Percentiles rank a stretch among this genome's conserved stretches.
Evolutionary conservation across 1,140 invertebrate genomes (phyloP).

Genomic region (Cyphomyrmex costatus): DNA sequence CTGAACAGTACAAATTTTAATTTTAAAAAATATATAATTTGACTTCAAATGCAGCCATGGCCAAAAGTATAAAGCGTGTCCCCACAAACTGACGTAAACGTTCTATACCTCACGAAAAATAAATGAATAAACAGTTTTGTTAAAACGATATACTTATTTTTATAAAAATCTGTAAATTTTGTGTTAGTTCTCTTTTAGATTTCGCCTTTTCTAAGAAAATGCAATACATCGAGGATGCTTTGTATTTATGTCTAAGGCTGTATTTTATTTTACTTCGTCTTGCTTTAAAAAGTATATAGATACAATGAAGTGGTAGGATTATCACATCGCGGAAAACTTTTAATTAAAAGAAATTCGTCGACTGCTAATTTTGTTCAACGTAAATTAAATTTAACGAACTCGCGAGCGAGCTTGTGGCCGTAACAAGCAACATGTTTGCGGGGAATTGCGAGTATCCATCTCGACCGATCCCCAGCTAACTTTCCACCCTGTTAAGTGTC

Average conservation of each 20-base stretch:
- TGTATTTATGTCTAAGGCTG: no score
- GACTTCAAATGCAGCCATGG: neutral
- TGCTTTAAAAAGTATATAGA: neutral
- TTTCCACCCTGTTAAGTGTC: constrained; percentile 61
- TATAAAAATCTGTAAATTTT: no score
- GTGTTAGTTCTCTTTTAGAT: no score
- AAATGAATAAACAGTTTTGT: no score
- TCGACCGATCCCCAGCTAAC: constrained; percentile 43
- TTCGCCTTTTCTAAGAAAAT: no score
- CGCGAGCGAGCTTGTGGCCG: neutral
- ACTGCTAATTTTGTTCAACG: constrained; percentile 12
- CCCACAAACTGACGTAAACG: no score
- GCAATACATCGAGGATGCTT: no score
- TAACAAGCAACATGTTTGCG: constrained; percentile 18
- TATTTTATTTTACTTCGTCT: neutral
- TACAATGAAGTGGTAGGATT: neutral
- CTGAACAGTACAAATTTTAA: neutral
- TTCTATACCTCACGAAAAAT: no score
- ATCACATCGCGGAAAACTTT: neutral
- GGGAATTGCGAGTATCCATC: constrained; percentile 54
- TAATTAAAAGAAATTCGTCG: constrained; percentile 34
- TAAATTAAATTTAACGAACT: constrained; percentile 32
- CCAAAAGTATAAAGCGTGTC: no score
- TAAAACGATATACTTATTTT: no score
- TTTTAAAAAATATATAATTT: neutral